Conservation (phyloP, 2,888 invertebrate genomes). For the Margaritifera margaritifera region DNA sequence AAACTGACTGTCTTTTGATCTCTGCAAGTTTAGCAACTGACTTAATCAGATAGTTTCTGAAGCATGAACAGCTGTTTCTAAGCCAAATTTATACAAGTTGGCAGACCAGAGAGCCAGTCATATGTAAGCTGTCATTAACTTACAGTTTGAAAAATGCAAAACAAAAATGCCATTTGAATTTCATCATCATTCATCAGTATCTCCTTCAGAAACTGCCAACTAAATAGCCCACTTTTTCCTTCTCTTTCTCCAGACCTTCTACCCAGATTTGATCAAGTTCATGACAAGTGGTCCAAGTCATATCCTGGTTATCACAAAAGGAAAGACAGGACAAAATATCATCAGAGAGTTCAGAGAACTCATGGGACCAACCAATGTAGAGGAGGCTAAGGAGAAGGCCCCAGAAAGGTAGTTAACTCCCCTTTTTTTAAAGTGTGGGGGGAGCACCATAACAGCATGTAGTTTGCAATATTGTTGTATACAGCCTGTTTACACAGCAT, state of each 20-base stretch:
- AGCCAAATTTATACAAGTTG: too few relatives aligned
- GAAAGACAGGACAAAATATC: conserved; percentile 65
- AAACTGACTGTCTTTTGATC: too few relatives aligned
- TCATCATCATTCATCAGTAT: neutral
- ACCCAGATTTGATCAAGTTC: conserved; percentile 67
- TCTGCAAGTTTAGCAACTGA: too few relatives aligned
- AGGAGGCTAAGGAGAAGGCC: conserved; percentile 68
- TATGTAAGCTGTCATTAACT: too few relatives aligned
- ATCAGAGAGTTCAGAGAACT: conserved; percentile 70
- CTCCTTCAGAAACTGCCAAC: neutral
- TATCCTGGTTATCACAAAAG: conserved; percentile 70
- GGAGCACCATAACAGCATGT: too few relatives aligned
- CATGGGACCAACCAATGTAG: conserved; percentile 70
- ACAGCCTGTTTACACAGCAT: too few relatives aligned
- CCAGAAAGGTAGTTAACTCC: conserved; percentile 63
- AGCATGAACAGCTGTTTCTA: too few relatives aligned
- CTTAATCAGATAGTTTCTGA: too few relatives aligned
- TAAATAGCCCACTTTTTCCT: neutral
- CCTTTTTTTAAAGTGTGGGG: neutral
- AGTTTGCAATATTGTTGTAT: too few relatives aligned
- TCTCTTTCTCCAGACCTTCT: conserved; percentile 62
- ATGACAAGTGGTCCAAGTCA: conserved; percentile 71
- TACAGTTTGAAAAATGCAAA: too few relatives aligned
- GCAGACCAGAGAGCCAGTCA: too few relatives aligned
- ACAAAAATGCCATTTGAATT: neutral